Conservation (phyloP, 2,888 invertebrate genomes). For the Tipula lateralis region DNA sequence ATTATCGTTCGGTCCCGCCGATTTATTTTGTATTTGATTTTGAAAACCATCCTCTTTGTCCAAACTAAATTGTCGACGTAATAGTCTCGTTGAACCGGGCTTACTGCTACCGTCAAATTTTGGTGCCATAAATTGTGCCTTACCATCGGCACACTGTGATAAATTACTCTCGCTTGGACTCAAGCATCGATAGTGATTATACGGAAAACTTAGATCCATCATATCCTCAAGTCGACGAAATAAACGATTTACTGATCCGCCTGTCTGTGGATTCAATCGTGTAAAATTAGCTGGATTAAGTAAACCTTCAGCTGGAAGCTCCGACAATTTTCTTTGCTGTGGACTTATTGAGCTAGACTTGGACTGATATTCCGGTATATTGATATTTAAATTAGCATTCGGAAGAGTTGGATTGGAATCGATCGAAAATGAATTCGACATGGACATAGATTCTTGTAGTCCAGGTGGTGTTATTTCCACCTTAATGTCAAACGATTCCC, state of each 20-base stretch:
- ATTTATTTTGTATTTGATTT: constrained; percentile 25
- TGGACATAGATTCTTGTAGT: constrained; percentile 39
- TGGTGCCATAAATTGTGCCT: constrained; percentile 34
- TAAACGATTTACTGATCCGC: constrained; percentile 44
- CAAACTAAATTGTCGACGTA: constrained; percentile 64
- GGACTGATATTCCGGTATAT: constrained; percentile 32
- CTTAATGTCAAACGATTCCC: constrained; percentile 48
- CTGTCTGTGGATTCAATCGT: constrained; percentile 41
- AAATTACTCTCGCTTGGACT: constrained; percentile 58
- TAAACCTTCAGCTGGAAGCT: constrained; percentile 45
- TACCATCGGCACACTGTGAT: constrained; percentile 46
- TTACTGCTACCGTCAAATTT: constrained; percentile 38
- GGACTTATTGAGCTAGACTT: constrained; percentile 35
- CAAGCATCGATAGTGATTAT: constrained; percentile 68
- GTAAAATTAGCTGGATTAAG: constrained; percentile 47
- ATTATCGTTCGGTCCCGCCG: not conserved
- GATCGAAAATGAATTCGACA: constrained; percentile 46
- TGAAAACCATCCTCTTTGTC: constrained; percentile 60
- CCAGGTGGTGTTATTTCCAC: constrained; percentile 49
- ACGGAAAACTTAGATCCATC: constrained; percentile 65
- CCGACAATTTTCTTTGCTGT: constrained; percentile 44
- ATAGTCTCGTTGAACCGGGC: constrained; percentile 51
- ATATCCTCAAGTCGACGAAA: constrained; percentile 50
- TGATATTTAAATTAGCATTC: constrained; percentile 40
- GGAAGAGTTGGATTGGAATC: constrained; percentile 45